Percentiles rank a stretch among this genome's conserved stretches.
Evolutionary conservation across 2,797 vertebrate species (phyloP).

Genomic region (Sandelia bainsii): DNA sequence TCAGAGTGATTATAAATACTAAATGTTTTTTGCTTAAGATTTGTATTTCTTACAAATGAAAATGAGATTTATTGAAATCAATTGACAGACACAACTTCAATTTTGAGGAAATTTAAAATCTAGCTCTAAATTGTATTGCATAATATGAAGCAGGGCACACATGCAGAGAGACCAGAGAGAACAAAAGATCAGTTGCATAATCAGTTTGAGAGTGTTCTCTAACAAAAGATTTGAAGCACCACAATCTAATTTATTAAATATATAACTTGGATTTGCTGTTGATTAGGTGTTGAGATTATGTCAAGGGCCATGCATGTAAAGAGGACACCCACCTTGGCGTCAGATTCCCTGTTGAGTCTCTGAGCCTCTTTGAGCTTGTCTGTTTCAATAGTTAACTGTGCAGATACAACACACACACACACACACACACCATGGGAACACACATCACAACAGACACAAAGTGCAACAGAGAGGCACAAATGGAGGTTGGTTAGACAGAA

Average conservation of each 20-base stretch:
- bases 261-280: slow-evolving; percentile 23
- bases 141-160: background rate
- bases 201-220: slow-evolving; percentile 1
- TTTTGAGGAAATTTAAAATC: background rate
- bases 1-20: background rate
- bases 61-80: background rate
- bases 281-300: slow-evolving; percentile 35
- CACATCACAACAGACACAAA: slow-evolving; percentile 54
- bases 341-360: slow-evolving; percentile 83
- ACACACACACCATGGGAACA: slow-evolving; percentile 54
- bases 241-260: background rate
- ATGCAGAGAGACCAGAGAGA: slow-evolving; percentile 17
- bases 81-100: background rate
- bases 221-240: slow-evolving; percentile 13
- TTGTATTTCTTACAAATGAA: background rate
- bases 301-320: slow-evolving; percentile 60
- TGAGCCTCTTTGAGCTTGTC: slow-evolving; percentile 85
- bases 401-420: slow-evolving; percentile 64
- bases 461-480: slow-evolving; percentile 72
- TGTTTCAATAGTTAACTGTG: slow-evolving; percentile 86
- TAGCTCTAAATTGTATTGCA: background rate
- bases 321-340: slow-evolving; percentile 85
- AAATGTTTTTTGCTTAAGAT: background rate
- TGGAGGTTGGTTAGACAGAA: slow-evolving; percentile 68
- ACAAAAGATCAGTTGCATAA: slow-evolving; percentile 25